Conservation (phyloP, 1,140 invertebrate species). For the Caenorhabditis tropicalis region DNA sequence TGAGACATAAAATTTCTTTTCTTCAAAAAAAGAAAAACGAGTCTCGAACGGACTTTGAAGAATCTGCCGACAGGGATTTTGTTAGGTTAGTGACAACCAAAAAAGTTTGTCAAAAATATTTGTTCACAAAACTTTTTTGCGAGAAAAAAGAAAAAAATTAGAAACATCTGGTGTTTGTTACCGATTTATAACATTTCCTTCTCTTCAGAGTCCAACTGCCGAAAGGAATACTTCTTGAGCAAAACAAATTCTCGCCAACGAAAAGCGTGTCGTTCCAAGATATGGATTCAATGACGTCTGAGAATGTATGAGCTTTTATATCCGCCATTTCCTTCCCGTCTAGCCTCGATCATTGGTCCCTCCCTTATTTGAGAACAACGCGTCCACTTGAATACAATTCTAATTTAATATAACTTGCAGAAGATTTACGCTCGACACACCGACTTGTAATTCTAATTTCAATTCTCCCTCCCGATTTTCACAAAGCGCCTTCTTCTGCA, state of each 20-base stretch:
- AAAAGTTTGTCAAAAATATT: neutral
- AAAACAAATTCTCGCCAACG: constrained; percentile 29
- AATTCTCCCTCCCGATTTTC: neutral
- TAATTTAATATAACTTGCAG: constrained; percentile 28
- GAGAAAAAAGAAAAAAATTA: no score
- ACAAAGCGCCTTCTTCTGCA: neutral
- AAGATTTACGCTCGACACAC: neutral
- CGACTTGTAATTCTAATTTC: constrained; percentile 27
- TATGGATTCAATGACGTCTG: constrained; percentile 29
- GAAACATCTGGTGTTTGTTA: neutral
- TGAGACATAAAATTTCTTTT: constrained; percentile 20
- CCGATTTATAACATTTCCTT: neutral
- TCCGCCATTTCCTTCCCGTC: neutral
- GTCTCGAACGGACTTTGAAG: constrained; percentile 30
- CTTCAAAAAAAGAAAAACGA: constrained; percentile 38
- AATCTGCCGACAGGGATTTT: constrained; percentile 41
- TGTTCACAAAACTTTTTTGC: no score
- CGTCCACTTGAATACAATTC: no score
- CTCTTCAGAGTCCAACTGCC: constrained; percentile 48
- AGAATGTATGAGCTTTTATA: constrained; percentile 22
- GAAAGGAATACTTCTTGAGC: constrained; percentile 45
- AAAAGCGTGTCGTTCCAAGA: constrained; percentile 35
- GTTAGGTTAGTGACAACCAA: neutral
- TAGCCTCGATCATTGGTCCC: no score
- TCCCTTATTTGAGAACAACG: no score